Percentiles rank a stretch among this genome's conserved stretches.
phyloP scores from a whole-genome alignment of 1,140 invertebrate species.

The Pseudomyrmex sp. region DNA sequence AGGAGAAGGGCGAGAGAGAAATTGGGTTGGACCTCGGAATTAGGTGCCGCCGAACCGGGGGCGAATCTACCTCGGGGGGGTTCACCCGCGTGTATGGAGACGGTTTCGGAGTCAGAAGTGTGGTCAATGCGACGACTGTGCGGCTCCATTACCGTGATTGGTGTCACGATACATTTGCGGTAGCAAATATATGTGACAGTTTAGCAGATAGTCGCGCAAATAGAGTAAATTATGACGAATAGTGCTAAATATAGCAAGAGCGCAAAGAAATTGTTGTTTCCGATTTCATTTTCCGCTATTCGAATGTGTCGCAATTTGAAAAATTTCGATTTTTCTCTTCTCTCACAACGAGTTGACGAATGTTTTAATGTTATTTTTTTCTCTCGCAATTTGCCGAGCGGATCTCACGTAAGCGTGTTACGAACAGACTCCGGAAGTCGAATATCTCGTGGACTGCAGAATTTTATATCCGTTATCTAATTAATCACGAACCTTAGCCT shows the following conservation, averaged over 20 bases:
- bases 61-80: background rate
- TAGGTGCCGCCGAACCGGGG: slow-evolving; percentile 45
- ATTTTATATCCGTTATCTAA: slow-evolving; percentile 23
- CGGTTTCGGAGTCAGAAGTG: background rate
- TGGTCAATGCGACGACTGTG: background rate
- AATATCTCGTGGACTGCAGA: background rate
- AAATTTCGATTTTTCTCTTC: too few relatives aligned
- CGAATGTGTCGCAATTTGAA: too few relatives aligned
- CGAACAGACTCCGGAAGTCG: background rate
- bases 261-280: too few relatives aligned
- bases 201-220: too few relatives aligned
- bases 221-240: too few relatives aligned
- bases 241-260: too few relatives aligned
- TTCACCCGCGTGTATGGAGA: background rate
- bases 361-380: too few relatives aligned
- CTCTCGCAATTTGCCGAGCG: too few relatives aligned
- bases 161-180: background rate
- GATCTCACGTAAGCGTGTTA: background rate
- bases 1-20: background rate
- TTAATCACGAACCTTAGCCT: slow-evolving; percentile 23
- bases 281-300: too few relatives aligned
- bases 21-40: slow-evolving; percentile 72
- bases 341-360: too few relatives aligned
- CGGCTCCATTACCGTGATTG: background rate
- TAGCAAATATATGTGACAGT: background rate